A percentile compares a stretch with the other conserved stretches of the same genome.
Evolutionary conservation across 2,888 invertebrate genomes (phyloP).

Genomic region (Mesorhabditis belari): DNA sequence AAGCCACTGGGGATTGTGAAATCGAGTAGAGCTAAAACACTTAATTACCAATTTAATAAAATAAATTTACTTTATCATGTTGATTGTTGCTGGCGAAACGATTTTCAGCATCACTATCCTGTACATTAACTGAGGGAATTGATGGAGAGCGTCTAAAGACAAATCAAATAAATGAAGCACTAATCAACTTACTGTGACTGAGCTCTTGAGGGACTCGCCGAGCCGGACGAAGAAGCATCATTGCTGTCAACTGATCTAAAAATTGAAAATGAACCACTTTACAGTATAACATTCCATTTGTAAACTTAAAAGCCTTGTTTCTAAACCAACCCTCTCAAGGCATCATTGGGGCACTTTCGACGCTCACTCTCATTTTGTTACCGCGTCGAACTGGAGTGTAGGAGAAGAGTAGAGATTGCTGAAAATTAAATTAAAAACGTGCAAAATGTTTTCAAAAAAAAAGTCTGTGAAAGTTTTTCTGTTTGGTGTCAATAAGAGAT

Average conservation of each 20-base stretch:
- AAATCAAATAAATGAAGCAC: too few relatives aligned
- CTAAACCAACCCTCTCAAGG: neutral
- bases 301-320: neutral
- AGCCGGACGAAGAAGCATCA: neutral
- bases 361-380: neutral
- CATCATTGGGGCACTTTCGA: neutral
- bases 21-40: neutral
- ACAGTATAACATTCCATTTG: neutral
- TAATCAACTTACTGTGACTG: neutral
- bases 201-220: neutral
- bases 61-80: neutral
- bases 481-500: too few relatives aligned
- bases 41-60: neutral
- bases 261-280: neutral
- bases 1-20: neutral
- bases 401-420: neutral
- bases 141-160: neutral
- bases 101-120: neutral
- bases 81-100: neutral
- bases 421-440: too few relatives aligned
- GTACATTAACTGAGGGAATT: neutral
- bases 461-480: too few relatives aligned
- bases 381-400: neutral
- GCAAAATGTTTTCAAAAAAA: too few relatives aligned
- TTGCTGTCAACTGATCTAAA: neutral